Percentiles rank a stretch among this genome's conserved stretches.
These are phyloP conservation scores for Tapirus indicus DNA, from an alignment of 2,797 vertebrate species.

Conservation along the genomic window DNA sequence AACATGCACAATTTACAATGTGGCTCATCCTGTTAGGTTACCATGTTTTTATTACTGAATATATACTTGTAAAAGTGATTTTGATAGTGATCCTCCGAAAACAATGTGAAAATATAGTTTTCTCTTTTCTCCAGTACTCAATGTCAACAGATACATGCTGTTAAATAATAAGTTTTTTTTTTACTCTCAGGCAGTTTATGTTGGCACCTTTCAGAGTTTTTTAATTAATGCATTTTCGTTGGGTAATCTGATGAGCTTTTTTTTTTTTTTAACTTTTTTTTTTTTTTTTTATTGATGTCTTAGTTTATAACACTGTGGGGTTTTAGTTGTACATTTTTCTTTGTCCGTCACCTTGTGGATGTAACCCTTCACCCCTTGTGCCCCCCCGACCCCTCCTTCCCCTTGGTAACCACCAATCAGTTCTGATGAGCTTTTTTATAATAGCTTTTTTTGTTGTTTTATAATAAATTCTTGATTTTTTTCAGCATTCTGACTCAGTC, in stretches of 20 bases:
- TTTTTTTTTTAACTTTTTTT: no score
- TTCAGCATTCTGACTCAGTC: neutral
- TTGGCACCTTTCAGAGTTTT: neutral
- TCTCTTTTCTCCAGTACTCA: neutral
- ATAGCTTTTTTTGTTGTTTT: slow-evolving; percentile 7
- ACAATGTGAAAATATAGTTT: neutral
- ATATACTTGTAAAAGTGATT: neutral
- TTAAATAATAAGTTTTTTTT: neutral
- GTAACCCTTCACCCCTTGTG: no score
- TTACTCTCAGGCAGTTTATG: neutral
- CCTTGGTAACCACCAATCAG: no score
- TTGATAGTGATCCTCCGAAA: neutral
- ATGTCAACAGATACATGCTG: neutral
- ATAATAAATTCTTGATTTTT: neutral
- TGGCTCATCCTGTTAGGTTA: neutral
- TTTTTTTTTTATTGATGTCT: no score
- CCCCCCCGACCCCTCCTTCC: no score
- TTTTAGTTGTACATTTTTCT: no score
- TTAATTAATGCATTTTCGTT: neutral
- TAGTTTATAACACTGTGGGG: no score
- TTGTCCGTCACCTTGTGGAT: no score
- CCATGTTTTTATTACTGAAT: neutral
- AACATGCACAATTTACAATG: neutral
- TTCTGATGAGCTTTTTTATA: slow-evolving; percentile 35
- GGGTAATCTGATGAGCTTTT: neutral